Percentiles rank a stretch among this genome's conserved stretches.
These are phyloP conservation scores for Trididemnum clinides DNA, from an alignment of 23 tunicate genomes.

Conservation along the genomic window DNA sequence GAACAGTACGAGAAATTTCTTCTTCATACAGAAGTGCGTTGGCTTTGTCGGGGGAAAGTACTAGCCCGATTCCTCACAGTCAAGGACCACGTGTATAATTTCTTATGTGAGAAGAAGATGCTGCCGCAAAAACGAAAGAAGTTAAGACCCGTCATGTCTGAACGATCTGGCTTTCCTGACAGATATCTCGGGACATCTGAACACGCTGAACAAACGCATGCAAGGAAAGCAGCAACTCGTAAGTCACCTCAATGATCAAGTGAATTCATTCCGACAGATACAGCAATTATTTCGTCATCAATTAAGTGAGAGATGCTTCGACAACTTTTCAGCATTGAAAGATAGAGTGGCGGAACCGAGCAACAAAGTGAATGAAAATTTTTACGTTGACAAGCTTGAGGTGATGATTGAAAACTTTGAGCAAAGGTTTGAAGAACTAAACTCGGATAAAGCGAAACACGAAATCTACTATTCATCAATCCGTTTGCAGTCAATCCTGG, in stretches of 20 bases:
- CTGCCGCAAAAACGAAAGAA: neutral
- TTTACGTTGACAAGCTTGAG: too few relatives aligned
- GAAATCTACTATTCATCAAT: too few relatives aligned
- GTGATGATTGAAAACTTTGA: neutral
- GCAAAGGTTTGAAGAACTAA: neutral
- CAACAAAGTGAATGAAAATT: too few relatives aligned
- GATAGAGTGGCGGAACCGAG: too few relatives aligned
- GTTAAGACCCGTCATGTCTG: neutral
- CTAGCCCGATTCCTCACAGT: slow-evolving; percentile 15
- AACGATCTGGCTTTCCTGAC: neutral
- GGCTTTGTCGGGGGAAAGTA: neutral
- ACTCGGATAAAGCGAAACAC: neutral
- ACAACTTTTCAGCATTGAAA: too few relatives aligned
- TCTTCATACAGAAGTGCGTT: neutral
- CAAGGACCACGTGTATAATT: slow-evolving; percentile 18
- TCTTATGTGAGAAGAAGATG: slow-evolving; percentile 13
- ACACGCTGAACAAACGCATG: neutral
- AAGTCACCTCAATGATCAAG: too few relatives aligned
- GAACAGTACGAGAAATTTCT: slow-evolving; percentile 1
- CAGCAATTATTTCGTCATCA: too few relatives aligned
- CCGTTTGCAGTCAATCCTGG: neutral
- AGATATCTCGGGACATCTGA: neutral
- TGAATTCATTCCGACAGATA: too few relatives aligned
- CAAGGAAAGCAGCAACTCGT: too few relatives aligned
- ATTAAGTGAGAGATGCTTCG: too few relatives aligned